Conservation (phyloP, 2,797 vertebrate genomes). For the Coregonus suidteri region DNA sequence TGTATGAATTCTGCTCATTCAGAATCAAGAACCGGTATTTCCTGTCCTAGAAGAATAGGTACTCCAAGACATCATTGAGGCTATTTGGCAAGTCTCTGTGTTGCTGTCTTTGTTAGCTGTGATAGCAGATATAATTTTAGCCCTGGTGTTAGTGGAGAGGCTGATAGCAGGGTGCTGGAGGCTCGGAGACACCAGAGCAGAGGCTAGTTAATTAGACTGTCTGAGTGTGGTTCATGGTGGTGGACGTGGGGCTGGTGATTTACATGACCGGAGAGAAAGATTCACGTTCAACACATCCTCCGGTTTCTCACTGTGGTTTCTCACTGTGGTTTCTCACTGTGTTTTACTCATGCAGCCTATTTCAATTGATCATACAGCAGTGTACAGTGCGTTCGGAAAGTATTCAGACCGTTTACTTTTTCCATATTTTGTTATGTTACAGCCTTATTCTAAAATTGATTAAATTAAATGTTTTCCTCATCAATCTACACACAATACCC, state of each 20-base stretch:
- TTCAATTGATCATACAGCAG: background rate
- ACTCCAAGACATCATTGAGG: conserved; percentile 24
- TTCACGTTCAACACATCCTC: conserved; percentile 26
- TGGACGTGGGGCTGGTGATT: conserved; percentile 18
- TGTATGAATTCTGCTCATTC: background rate
- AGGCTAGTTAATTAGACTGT: conserved; percentile 50
- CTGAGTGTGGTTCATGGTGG: conserved; percentile 35
- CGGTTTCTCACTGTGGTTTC: background rate
- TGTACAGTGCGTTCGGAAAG: background rate
- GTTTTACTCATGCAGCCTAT: background rate
- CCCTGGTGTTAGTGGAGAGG: conserved; percentile 55
- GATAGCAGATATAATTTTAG: conserved; percentile 70
- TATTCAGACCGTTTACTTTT: too few relatives aligned
- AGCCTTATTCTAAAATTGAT: too few relatives aligned
- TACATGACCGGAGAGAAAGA: conserved; percentile 12
- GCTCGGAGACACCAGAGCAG: conserved; percentile 40
- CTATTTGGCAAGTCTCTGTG: conserved; percentile 34
- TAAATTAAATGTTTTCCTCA: too few relatives aligned
- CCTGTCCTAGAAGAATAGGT: conserved; percentile 30
- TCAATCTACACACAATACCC: too few relatives aligned
- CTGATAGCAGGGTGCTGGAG: conserved; percentile 57
- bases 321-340: too few relatives aligned
- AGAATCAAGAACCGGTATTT: background rate
- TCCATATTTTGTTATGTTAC: too few relatives aligned
- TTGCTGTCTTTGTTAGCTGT: conserved; percentile 52